Conservation (phyloP, 2,888 invertebrate species). For the Lordiphosa fenestrarum region DNA sequence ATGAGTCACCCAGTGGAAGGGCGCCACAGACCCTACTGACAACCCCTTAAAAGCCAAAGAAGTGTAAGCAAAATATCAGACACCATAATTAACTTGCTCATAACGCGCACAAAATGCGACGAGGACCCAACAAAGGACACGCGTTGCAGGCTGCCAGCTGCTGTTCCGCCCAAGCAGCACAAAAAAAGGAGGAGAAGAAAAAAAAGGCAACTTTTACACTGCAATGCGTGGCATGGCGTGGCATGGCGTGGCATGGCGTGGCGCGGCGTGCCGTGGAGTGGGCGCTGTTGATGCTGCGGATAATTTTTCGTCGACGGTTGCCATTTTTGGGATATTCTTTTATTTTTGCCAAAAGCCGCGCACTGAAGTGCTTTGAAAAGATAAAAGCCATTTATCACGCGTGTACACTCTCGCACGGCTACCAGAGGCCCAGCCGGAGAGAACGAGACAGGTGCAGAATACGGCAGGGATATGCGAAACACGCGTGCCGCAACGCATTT, state of each 20-base stretch:
- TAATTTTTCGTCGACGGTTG: slow-evolving; percentile 30
- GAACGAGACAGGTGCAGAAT: slow-evolving; percentile 19
- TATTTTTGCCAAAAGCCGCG: slow-evolving; percentile 44
- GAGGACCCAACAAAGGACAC: slow-evolving; percentile 31
- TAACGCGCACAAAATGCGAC: slow-evolving; percentile 53
- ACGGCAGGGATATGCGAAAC: slow-evolving; percentile 10
- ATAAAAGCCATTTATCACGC: slow-evolving; percentile 73
- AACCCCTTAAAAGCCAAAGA: slow-evolving; percentile 13
- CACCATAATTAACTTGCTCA: slow-evolving; percentile 71
- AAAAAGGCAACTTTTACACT: slow-evolving; percentile 28
- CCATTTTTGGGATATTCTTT: slow-evolving; percentile 6
- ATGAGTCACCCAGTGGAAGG: neutral
- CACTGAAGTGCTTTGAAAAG: slow-evolving; percentile 71
- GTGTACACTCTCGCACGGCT: slow-evolving; percentile 42
- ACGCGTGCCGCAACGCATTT: slow-evolving; percentile 46
- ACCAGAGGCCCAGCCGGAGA: neutral
- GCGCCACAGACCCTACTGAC: neutral
- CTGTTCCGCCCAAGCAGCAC: slow-evolving; percentile 26
- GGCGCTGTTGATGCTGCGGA: slow-evolving; percentile 53
- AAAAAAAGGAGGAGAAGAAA: slow-evolving; percentile 8
- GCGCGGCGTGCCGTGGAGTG: slow-evolving; percentile 29
- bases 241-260: slow-evolving; percentile 33
- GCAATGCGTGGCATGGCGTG: slow-evolving; percentile 31
- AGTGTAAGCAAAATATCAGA: slow-evolving; percentile 60
- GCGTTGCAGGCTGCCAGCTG: slow-evolving; percentile 43